A percentile compares a stretch with the other conserved stretches of the same genome.
phyloP scores from a whole-genome alignment of 2,113 vertebrate genomes.

The Pristiophorus japonicus region DNA sequence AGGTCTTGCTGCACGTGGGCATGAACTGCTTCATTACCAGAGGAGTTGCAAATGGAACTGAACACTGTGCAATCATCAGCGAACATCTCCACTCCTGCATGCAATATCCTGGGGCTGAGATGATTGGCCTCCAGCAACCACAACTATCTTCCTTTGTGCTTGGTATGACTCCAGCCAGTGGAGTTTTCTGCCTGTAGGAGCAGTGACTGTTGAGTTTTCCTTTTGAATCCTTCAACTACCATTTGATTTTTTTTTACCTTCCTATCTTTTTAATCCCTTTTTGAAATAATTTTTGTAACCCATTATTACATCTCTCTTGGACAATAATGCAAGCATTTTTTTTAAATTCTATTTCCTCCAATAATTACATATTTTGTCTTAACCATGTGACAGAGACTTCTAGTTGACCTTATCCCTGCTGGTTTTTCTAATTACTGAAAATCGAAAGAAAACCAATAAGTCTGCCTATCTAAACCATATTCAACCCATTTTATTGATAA shows the following conservation, averaged over 20 bases:
- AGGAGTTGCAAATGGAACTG: too few species aligned
- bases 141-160: too few species aligned
- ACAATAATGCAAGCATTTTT: neutral
- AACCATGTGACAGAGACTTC: neutral
- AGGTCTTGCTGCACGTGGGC: too few species aligned
- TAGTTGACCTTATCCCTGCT: neutral
- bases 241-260: neutral
- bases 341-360: neutral
- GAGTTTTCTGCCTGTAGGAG: neutral
- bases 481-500: neutral
- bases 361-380: neutral
- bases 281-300: neutral
- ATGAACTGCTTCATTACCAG: too few species aligned
- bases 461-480: neutral
- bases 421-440: neutral
- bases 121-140: too few species aligned
- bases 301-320: neutral
- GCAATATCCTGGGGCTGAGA: too few species aligned
- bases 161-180: too few species aligned
- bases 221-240: neutral
- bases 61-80: too few species aligned
- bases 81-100: too few species aligned
- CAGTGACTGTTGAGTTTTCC: neutral
- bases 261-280: neutral
- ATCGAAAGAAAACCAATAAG: neutral